Evolutionary conservation across 2,113 vertebrate genomes (phyloP).

Genomic region (Ovis aries): DNA sequence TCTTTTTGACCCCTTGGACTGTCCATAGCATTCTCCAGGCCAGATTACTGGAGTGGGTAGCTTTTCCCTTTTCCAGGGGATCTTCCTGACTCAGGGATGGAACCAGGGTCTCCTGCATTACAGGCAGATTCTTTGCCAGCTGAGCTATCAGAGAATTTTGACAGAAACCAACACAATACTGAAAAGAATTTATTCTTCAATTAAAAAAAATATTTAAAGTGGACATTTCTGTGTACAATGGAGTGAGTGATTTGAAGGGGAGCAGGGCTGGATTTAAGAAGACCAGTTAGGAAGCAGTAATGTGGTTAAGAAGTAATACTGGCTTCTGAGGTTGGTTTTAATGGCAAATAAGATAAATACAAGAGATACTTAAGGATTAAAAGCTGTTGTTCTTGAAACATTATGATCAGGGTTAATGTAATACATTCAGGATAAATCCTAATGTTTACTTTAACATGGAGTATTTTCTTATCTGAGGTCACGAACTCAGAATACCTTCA

Average conservation of each 20-base stretch:
- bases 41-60: neutral
- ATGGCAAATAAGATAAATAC: neutral
- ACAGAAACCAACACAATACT: neutral
- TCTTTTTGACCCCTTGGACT: neutral
- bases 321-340: neutral
- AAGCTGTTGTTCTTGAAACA: neutral
- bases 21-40: neutral
- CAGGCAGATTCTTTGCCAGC: neutral
- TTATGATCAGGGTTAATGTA: neutral
- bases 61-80: neutral
- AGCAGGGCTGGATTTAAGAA: neutral
- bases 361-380: neutral
- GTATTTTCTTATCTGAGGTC: neutral
- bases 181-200: neutral
- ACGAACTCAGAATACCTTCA: neutral
- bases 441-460: neutral
- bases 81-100: neutral
- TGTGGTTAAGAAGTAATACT: neutral
- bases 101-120: neutral
- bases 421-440: neutral
- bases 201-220: neutral
- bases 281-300: neutral
- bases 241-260: neutral
- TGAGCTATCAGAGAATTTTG: neutral
- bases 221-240: neutral